phyloP scores from a whole-genome alignment of 2,113 vertebrate genomes.

The Morphnarchus princeps region DNA sequence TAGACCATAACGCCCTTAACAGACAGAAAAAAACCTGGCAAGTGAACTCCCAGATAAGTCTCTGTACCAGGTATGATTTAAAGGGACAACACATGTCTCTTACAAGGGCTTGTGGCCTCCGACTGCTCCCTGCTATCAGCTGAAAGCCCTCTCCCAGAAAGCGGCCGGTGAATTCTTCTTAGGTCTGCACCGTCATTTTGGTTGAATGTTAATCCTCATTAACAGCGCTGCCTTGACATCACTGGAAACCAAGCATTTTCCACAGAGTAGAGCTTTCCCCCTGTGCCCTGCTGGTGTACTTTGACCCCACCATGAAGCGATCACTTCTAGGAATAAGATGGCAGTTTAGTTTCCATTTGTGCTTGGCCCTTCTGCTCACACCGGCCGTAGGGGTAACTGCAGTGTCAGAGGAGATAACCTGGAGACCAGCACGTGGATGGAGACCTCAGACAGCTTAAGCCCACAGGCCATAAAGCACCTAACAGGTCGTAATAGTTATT shows the following conservation, averaged over 20 bases:
- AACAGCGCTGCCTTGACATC: neutral
- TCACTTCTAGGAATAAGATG: neutral
- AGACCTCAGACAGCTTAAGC: neutral
- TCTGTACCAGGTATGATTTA: constrained; percentile 21
- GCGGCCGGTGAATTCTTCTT: neutral
- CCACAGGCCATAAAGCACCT: neutral
- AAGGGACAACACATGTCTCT: neutral
- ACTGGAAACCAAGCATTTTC: neutral
- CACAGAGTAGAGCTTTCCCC: neutral
- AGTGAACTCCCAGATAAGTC: constrained; percentile 18
- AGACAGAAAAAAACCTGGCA: neutral
- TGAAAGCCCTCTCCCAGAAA: neutral
- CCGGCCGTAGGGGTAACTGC: neutral
- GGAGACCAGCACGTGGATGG: neutral
- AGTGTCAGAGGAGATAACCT: neutral
- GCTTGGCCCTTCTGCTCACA: neutral
- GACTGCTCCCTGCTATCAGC: neutral
- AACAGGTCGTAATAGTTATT: neutral
- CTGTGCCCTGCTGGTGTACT: neutral
- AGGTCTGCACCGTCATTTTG: neutral
- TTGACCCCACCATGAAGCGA: neutral
- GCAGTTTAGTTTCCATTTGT: neutral
- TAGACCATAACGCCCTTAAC: constrained; percentile 34
- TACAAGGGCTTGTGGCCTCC: neutral
- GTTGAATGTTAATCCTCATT: neutral